Evolutionary conservation across 2,797 vertebrate species (phyloP).

Genomic region (Chiloscyllium punctatum): DNA sequence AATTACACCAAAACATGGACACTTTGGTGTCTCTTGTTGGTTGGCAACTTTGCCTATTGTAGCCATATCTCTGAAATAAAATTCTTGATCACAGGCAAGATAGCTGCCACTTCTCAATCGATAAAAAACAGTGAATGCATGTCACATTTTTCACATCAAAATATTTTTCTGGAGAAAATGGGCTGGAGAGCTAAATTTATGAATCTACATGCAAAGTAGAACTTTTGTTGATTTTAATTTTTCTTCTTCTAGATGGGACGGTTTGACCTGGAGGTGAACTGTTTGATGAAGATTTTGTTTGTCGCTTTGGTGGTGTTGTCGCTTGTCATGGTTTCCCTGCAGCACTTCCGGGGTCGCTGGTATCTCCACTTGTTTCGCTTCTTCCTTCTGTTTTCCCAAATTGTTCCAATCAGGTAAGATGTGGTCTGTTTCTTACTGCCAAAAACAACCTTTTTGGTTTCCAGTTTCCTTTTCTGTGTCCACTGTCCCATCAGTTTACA

Average conservation of each 20-base stretch:
- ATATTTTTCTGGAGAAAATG: not conserved
- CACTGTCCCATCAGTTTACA: not conserved
- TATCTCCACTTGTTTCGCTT: constrained; percentile 97
- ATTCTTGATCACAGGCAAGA: not conserved
- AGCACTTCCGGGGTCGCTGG: constrained; percentile 94
- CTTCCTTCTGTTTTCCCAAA: constrained; percentile 90
- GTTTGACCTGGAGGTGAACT: constrained; percentile 96
- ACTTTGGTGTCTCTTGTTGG: not conserved
- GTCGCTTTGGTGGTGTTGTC: constrained; percentile 88
- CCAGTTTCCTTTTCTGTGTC: not conserved
- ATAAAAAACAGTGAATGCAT: not conserved
- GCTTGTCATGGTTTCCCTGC: constrained; percentile 93
- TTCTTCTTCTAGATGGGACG: constrained; percentile 74
- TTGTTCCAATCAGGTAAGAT: constrained; percentile 87
- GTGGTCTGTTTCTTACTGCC: not conserved
- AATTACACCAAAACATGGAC: not conserved
- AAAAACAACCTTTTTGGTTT: not conserved
- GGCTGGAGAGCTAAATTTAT: not conserved
- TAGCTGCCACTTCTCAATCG: not conserved
- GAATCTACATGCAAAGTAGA: not conserved
- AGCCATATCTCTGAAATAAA: not conserved
- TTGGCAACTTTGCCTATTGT: not conserved
- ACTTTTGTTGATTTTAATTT: not conserved
- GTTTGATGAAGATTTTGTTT: constrained; percentile 94
- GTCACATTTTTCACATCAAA: not conserved